Conservation (phyloP, 1,140 invertebrate species). For the Aphaenogaster rudis region DNA sequence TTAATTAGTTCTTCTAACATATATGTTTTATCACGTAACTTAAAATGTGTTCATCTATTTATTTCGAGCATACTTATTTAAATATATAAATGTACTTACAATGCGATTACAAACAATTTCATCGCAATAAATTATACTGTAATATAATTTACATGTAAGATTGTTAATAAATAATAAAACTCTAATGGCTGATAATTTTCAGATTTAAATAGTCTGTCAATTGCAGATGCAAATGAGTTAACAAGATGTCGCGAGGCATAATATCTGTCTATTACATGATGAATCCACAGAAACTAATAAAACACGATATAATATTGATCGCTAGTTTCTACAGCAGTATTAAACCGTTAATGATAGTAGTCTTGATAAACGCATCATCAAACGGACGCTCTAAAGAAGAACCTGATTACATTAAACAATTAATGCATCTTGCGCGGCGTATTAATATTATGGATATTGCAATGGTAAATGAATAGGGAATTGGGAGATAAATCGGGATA, state of each 20-base stretch:
- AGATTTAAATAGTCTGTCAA: background rate
- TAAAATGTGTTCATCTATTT: background rate
- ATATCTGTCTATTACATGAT: slow-evolving; percentile 44
- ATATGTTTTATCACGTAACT: background rate
- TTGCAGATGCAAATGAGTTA: slow-evolving; percentile 45
- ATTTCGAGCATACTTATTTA: background rate
- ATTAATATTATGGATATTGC: slow-evolving; percentile 8
- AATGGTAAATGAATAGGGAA: background rate
- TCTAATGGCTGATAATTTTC: background rate
- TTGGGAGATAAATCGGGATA: slow-evolving; percentile 14
- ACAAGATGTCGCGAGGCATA: slow-evolving; percentile 26
- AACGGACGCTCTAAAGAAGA: background rate
- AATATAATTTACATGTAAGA: background rate
- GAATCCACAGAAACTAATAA: slow-evolving; percentile 48
- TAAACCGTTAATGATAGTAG: slow-evolving; percentile 11
- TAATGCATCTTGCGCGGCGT: background rate
- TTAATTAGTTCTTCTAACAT: background rate
- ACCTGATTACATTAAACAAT: background rate
- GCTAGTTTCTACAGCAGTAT: background rate
- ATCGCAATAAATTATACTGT: slow-evolving; percentile 12
- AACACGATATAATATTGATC: slow-evolving; percentile 39
- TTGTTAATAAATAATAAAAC: slow-evolving; percentile 14
- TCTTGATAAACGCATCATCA: background rate
- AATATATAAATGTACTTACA: background rate
- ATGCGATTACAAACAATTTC: background rate